Evolutionary conservation across 2,797 vertebrate species (phyloP).

Genomic region (Lacerta agilis): DNA sequence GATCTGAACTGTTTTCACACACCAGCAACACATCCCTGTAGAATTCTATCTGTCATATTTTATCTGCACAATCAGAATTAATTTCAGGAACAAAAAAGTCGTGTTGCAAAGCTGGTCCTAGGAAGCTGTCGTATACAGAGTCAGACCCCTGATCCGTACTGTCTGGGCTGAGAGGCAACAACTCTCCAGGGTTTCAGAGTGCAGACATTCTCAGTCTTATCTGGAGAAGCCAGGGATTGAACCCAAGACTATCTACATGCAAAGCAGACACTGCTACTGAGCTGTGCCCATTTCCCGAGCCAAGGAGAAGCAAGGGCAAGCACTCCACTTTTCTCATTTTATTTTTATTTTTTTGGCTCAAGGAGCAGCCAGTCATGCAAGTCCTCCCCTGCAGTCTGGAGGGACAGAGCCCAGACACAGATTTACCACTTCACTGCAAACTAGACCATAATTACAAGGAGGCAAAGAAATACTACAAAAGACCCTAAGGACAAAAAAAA

Average conservation of each 20-base stretch:
- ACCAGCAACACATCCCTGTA: no score
- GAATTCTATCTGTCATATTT: no score
- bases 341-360: background rate
- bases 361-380: background rate
- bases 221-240: no score
- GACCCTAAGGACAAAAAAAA: background rate
- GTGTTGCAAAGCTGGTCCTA: background rate
- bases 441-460: background rate
- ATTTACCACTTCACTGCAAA: background rate
- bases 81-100: background rate
- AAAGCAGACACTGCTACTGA: no score
- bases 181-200: background rate
- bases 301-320: no score
- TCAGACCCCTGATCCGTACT: no score
- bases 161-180: background rate
- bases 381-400: background rate
- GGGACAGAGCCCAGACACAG: background rate
- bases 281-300: no score
- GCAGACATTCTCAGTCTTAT: no score
- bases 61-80: no score
- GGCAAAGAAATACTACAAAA: background rate
- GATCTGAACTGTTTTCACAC: no score
- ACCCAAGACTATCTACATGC: no score
- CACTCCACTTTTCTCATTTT: background rate
- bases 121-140: no score